Evolutionary conservation across 2,888 invertebrate genomes (phyloP), one percentile per base, ranked within the genome.

Genomic region (Troglohyphantes excavatus): DNA sequence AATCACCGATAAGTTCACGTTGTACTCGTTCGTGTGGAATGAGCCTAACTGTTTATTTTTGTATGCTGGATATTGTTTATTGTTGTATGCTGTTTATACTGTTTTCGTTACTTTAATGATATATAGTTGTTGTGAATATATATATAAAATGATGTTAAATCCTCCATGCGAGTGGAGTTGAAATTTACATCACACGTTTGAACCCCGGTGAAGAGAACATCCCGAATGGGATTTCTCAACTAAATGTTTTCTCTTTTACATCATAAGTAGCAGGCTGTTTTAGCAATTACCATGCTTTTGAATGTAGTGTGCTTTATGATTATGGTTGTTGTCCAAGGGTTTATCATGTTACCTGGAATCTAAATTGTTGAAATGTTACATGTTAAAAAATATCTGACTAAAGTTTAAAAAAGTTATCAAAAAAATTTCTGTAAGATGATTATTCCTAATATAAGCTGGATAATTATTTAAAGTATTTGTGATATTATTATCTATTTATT

Each of bases 201-300:
- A 26, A 23, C 79, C 86, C 86, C 79, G 86, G 86, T 86, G 86
- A 86, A 1, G 86, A 86, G 72, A 79, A 65, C 46, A 73, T 79
- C 68, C 72, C 79, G 21, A 72, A 72, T 61, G 79, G 86, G 86
- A 86, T 86, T 65, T 86, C 79, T 86, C 79, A 78, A 53, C 53
- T 33, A 33, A 53, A 13, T 53, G 53, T 53, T 53, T 17, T 33
- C 33, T 33, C 33, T 33, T 81, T 67, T 33, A 27, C n/a, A 33
- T 72, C 43, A 23, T 21, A 72, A 43, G 21, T 83, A 83, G 83
- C 61, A 72, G 61, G 59, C 70, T 72, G 21, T 81, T 63, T 39
- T 6, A 39, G 63, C 72, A 72, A 17, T 83, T 23, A 68, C 61
- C 72, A 79, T 86, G 78, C 86, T 79, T 76, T 72, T 70, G 27